A percentile compares a stretch with the other conserved stretches of the same genome.
Conservation (phyloP, 2,888 invertebrate genomes). For the Nysson spinosus region DNA sequence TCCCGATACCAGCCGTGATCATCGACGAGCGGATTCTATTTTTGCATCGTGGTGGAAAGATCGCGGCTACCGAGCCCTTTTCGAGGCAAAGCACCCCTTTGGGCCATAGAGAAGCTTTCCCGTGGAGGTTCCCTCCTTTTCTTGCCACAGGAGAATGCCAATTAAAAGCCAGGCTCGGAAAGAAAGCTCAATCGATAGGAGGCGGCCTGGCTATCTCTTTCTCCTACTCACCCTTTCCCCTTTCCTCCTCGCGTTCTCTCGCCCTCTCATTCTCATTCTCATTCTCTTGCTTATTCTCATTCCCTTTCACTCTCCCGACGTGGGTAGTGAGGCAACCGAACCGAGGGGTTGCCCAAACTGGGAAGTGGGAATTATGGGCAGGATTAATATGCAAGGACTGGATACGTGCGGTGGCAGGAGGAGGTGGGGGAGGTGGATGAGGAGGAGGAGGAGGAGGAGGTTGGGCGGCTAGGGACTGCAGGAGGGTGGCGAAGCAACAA, state of each 20-base stretch:
- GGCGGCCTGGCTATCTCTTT: conserved; percentile 67
- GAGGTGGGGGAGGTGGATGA: conserved; percentile 57
- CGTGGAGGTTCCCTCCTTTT: conserved; percentile 62
- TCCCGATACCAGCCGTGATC: conserved; percentile 3
- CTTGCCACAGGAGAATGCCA: conserved; percentile 76
- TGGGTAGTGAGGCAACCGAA: conserved; percentile 67
- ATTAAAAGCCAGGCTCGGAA: conserved; percentile 76
- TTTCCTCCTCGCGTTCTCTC: conserved; percentile 58
- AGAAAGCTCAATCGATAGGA: conserved; percentile 76
- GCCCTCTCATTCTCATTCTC: conserved; percentile 57
- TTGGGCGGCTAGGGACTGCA: conserved; percentile 43
- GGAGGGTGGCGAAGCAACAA: conserved; percentile 73
- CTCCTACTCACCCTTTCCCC: conserved; percentile 55
- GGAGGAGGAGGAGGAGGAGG: conserved; percentile 65
- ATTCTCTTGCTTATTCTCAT: conserved; percentile 64
- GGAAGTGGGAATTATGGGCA: conserved; percentile 78
- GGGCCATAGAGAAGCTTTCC: conserved; percentile 51
- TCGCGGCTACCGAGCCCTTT: conserved; percentile 38
- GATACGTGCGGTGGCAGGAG: conserved; percentile 75
- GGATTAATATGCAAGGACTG: conserved; percentile 78
- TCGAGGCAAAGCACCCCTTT: conserved; percentile 48
- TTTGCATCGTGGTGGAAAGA: conserved; percentile 34
- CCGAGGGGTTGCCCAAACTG: conserved; percentile 77
- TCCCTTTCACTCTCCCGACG: conserved; percentile 59
- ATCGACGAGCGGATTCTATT: conserved; percentile 25